These are phyloP conservation scores for Pipistrellus kuhlii DNA, from an alignment of 2,797 vertebrate species.

Conservation along the genomic window DNA sequence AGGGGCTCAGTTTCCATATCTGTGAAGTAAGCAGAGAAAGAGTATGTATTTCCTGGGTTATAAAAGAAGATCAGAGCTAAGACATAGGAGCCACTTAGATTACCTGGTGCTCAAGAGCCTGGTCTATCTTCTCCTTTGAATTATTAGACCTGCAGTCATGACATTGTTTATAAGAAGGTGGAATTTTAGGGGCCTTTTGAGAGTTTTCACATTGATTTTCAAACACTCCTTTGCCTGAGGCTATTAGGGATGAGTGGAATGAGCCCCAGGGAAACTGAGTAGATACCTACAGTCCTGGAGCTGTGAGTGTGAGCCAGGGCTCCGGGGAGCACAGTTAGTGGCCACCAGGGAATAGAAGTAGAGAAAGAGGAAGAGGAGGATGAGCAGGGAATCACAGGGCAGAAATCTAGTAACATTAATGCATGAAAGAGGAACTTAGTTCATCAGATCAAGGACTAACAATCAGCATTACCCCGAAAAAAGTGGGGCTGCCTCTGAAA, in stretches of 20 bases:
- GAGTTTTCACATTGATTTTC: background rate
- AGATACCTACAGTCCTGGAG: background rate
- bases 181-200: background rate
- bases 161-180: background rate
- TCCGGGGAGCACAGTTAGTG: background rate
- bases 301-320: rapidly evolving
- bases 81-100: background rate
- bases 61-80: background rate
- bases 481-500: background rate
- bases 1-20: background rate
- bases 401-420: background rate
- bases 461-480: background rate
- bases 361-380: background rate
- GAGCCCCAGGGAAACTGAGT: background rate
- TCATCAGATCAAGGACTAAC: background rate
- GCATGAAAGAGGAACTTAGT: background rate
- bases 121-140: background rate
- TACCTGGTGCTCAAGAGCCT: background rate
- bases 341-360: background rate
- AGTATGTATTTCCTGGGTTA: background rate
- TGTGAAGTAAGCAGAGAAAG: slow-evolving; percentile 36
- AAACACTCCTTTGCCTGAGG: background rate
- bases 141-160: background rate
- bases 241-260: background rate
- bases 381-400: background rate